phyloP scores from a whole-genome alignment of 2,113 vertebrate genomes.

The Halichoerus grypus region DNA sequence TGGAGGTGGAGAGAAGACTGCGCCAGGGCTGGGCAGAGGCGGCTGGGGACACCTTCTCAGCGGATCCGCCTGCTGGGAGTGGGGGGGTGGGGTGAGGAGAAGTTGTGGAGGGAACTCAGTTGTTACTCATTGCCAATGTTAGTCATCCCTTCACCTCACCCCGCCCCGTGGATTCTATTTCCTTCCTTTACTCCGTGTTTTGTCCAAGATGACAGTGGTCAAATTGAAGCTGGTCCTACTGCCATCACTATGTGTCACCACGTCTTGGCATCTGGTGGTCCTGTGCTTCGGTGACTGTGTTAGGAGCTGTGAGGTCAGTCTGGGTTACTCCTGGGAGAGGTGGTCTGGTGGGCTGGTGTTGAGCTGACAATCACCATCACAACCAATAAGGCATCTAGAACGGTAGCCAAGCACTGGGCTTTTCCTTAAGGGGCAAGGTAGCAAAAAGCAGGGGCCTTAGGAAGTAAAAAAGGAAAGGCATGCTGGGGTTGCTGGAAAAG shows the following conservation, averaged over 20 bases:
- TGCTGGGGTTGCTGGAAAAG: not conserved
- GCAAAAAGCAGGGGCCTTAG: not conserved
- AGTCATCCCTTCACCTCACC: not conserved
- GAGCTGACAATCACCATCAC: not conserved
- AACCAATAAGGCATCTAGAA: rapidly evolving
- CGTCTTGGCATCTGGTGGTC: not conserved
- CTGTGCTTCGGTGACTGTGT: not conserved
- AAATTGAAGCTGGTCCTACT: not conserved
- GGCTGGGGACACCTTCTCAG: constrained; percentile 46
- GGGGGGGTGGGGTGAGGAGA: not conserved
- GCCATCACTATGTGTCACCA: rapidly evolving
- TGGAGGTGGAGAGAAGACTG: not conserved
- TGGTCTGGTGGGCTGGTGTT: not conserved
- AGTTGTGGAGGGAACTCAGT: constrained; percentile 49
- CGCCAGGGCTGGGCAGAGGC: not conserved
- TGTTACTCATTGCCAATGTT: not conserved
- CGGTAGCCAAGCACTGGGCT: not conserved
- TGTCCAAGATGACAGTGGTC: not conserved
- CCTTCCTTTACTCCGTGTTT: not conserved
- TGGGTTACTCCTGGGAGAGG: not conserved
- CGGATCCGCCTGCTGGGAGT: constrained; percentile 22
- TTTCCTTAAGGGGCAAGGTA: not conserved
- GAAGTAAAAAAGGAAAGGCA: not conserved
- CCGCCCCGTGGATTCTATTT: not conserved
- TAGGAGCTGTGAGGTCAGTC: not conserved